phyloP scores from a whole-genome alignment of 2,888 invertebrate genomes.

The Dolichopus griseipennis region DNA sequence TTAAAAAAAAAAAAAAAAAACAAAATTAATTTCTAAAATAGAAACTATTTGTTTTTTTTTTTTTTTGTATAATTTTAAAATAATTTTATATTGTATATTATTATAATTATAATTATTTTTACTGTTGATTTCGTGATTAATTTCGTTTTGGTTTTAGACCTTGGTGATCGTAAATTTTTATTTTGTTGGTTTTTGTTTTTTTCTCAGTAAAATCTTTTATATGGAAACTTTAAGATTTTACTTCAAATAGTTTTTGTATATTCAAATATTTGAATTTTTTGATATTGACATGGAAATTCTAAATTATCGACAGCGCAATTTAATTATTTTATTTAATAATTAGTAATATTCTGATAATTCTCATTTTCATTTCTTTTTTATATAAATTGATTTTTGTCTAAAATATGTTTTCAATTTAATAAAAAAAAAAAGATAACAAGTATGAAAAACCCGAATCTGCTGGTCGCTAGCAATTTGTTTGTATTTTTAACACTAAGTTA shows the following conservation, averaged over 20 bases:
- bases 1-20: no score
- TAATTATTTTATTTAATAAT: not conserved
- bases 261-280: conserved; percentile 1
- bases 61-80: no score
- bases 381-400: not conserved
- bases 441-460: not conserved
- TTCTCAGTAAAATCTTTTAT: not conserved
- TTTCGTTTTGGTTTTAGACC: not conserved
- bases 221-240: conserved; percentile 2
- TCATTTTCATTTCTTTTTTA: not conserved
- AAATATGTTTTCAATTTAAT: not conserved
- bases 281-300: not conserved
- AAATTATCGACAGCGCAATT: not conserved
- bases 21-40: no score
- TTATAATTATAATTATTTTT: no score
- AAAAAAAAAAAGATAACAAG: not conserved
- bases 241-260: conserved; percentile 1
- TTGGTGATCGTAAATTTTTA: not conserved
- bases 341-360: not conserved
- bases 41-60: no score
- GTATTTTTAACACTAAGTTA: not conserved
- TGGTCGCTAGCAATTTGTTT: not conserved
- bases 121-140: no score
- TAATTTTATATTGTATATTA: no score
- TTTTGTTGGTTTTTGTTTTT: no score